A percentile compares a stretch with the other conserved stretches of the same genome.
Evolutionary conservation across 2,797 vertebrate genomes (phyloP).

Genomic region (Rhyacichthys aspro): DNA sequence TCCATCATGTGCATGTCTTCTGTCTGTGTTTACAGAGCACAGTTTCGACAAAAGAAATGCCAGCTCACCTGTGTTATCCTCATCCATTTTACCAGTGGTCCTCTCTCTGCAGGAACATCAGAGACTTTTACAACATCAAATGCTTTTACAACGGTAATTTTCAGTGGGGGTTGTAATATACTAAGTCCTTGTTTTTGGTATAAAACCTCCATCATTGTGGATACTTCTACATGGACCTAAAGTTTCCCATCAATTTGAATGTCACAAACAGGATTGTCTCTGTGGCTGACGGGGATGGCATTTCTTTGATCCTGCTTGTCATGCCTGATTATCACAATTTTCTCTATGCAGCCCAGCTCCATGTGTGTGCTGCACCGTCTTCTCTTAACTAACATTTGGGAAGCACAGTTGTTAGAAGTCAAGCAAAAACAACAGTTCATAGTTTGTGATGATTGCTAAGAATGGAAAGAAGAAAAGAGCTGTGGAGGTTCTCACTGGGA

Average conservation of each 20-base stretch:
- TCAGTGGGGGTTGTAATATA: slow-evolving; percentile 9
- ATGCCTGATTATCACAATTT: slow-evolving; percentile 72
- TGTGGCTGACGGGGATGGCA: no score
- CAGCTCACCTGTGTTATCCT: slow-evolving; percentile 12
- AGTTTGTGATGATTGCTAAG: slow-evolving; percentile 36
- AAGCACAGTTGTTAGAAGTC: slow-evolving; percentile 1
- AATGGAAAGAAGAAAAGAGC: slow-evolving; percentile 33
- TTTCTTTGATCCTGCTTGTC: slow-evolving; percentile 73
- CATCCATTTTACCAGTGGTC: no score
- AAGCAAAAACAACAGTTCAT: slow-evolving; percentile 24
- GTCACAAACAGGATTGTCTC: no score
- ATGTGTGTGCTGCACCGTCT: slow-evolving; percentile 26
- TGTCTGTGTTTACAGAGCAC: not conserved
- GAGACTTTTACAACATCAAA: no score
- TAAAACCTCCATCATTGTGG: no score
- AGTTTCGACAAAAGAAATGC: slow-evolving; percentile 18
- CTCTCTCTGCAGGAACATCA: no score
- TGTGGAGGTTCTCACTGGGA: slow-evolving; percentile 32
- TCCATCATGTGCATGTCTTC: no score
- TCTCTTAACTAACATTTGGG: slow-evolving; percentile 41
- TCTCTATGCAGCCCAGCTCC: slow-evolving; percentile 47
- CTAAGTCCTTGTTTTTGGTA: slow-evolving; percentile 31
- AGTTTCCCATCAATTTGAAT: no score
- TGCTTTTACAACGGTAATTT: slow-evolving; percentile 11
- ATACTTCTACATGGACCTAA: slow-evolving; percentile 68